Conservation (phyloP, 2,113 vertebrate genomes). For the Colius striatus region DNA sequence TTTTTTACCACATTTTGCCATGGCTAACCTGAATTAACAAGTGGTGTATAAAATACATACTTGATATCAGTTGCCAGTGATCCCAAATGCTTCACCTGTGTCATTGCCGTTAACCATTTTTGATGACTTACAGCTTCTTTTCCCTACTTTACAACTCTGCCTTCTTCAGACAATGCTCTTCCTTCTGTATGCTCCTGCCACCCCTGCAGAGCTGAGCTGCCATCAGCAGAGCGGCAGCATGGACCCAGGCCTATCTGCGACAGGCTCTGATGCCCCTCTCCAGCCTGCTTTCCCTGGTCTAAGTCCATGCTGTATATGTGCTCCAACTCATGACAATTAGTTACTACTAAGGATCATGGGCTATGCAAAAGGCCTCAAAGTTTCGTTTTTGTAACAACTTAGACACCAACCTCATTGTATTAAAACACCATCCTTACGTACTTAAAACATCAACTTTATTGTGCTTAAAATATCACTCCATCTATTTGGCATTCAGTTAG, state of each 20-base stretch:
- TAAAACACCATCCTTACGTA: no score
- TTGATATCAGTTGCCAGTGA: not conserved
- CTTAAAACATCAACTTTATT: no score
- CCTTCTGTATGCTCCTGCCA: fast-evolving
- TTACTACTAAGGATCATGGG: no score
- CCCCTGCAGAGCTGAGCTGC: not conserved
- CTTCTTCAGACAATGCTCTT: not conserved
- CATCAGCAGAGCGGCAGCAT: not conserved
- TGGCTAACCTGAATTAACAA: not conserved
- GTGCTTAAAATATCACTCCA: no score
- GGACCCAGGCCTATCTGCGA: not conserved
- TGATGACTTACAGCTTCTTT: not conserved
- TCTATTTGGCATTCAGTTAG: no score
- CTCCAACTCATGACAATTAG: no score
- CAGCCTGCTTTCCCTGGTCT: not conserved
- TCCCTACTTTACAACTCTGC: not conserved
- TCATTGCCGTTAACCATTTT: not conserved
- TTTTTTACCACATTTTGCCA: not conserved
- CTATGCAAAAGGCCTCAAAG: no score
- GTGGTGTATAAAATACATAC: not conserved
- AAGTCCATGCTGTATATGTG: no score
- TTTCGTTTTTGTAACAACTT: no score
- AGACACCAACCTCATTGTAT: no score
- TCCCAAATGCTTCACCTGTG: not conserved
- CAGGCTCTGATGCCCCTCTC: not conserved